Conservation (phyloP, 2,888 invertebrate species). For the Troides oblongomaculatus region DNA sequence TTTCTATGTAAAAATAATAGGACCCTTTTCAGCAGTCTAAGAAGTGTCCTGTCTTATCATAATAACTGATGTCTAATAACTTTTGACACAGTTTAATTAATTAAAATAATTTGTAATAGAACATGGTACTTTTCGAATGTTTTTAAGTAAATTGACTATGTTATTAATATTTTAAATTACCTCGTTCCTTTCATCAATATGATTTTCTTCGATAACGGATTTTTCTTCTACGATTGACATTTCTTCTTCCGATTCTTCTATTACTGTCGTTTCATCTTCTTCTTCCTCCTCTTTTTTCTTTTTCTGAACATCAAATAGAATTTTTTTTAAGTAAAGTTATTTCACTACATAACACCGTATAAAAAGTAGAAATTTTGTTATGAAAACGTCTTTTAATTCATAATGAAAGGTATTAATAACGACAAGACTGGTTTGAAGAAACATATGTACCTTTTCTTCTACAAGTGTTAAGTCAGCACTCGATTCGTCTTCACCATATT, state of each 20-base stretch:
- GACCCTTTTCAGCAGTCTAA: too few relatives aligned
- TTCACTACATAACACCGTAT: too few relatives aligned
- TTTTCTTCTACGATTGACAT: conserved; percentile 73
- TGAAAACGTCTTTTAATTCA: too few relatives aligned
- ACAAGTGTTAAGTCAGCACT: conserved; percentile 91
- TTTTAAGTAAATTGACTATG: not conserved
- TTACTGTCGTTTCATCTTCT: conserved; percentile 62
- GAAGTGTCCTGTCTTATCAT: too few relatives aligned
- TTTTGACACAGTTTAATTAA: conserved; percentile 30
- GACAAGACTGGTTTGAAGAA: too few relatives aligned
- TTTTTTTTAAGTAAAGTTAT: too few relatives aligned
- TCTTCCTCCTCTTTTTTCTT: conserved; percentile 77
- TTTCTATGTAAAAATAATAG: too few relatives aligned
- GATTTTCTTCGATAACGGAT: conserved; percentile 73
- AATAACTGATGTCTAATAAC: too few relatives aligned
- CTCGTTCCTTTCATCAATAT: conserved; percentile 72
- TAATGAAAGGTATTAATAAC: too few relatives aligned
- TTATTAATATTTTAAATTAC: conserved; percentile 42
- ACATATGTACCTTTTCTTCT: conserved; percentile 72
- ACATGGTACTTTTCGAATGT: too few relatives aligned
- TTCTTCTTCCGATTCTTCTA: conserved; percentile 75
- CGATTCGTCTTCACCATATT: conserved; percentile 93
- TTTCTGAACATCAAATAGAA: conserved; percentile 49
- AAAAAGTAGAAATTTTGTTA: too few relatives aligned
- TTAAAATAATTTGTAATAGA: conserved; percentile 10